phyloP scores from a whole-genome alignment of 2,888 invertebrate species.

The Ichneumoninae sp. region DNA sequence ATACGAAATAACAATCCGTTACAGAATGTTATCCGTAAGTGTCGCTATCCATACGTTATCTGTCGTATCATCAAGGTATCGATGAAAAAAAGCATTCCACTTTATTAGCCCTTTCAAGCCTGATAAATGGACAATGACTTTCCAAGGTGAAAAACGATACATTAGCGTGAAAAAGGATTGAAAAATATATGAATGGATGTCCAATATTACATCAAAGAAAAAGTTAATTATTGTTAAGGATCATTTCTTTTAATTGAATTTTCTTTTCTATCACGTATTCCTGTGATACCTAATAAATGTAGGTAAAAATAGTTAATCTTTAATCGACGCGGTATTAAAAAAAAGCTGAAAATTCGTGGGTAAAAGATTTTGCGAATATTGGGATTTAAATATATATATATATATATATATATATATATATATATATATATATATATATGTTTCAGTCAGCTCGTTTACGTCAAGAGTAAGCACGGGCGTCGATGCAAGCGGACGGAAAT shows the following conservation, averaged over 20 bases:
- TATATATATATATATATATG: not conserved
- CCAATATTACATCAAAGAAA: too few relatives aligned
- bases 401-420: not conserved
- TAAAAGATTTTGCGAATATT: too few relatives aligned
- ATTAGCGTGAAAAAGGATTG: too few relatives aligned
- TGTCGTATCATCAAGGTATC: not conserved
- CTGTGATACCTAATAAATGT: too few relatives aligned
- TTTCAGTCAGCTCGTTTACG: slow-evolving; percentile 19
- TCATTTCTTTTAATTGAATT: too few relatives aligned
- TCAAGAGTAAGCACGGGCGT: slow-evolving; percentile 12
- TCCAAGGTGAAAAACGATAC: not conserved
- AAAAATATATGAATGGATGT: too few relatives aligned
- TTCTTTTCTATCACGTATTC: too few relatives aligned
- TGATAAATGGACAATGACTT: not conserved
- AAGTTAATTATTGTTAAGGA: too few relatives aligned
- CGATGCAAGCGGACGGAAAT: slow-evolving; percentile 39
- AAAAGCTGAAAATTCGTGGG: too few relatives aligned
- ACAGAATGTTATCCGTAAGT: not conserved
- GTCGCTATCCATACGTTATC: not conserved
- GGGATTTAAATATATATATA: not conserved
- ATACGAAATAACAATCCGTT: slow-evolving; percentile 16
- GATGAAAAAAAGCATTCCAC: not conserved
- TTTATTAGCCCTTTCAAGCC: not conserved
- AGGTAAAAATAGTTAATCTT: too few relatives aligned
- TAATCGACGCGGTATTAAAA: too few relatives aligned